Evolutionary conservation across 2,888 invertebrate genomes (phyloP).

Genomic region (Pterostichus madidus): DNA sequence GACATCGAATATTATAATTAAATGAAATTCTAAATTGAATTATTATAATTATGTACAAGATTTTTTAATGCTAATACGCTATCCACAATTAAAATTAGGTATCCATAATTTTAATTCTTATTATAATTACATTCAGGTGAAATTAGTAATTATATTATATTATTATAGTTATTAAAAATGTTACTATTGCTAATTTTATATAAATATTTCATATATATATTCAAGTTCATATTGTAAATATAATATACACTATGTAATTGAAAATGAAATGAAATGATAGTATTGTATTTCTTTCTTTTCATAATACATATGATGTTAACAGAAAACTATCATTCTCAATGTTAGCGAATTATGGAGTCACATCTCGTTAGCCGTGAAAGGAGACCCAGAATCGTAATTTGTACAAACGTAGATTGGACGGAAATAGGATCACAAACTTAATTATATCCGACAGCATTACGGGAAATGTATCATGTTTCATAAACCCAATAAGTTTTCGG

Average conservation of each 20-base stretch:
- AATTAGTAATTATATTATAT: constrained; percentile 36
- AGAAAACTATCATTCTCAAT: constrained; percentile 3
- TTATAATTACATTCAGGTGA: constrained; percentile 19
- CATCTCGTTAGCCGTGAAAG: constrained; percentile 6
- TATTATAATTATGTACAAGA: constrained; percentile 29
- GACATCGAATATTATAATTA: constrained; percentile 33
- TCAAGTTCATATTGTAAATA: neutral
- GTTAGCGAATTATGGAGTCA: constrained; percentile 19
- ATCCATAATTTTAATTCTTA: constrained; percentile 16
- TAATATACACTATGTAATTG: neutral
- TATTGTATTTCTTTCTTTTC: constrained; percentile 2
- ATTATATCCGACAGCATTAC: constrained; percentile 28
- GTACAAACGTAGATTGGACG: constrained; percentile 31
- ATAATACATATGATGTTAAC: neutral
- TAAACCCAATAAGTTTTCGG: neutral
- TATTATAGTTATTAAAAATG: neutral
- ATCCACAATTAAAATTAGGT: neutral
- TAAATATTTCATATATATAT: constrained; percentile 9
- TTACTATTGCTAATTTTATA: constrained; percentile 18
- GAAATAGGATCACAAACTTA: constrained; percentile 23
- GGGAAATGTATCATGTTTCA: constrained; percentile 24
- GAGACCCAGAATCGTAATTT: constrained; percentile 11
- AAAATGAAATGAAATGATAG: neutral
- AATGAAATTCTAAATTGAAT: constrained; percentile 35
- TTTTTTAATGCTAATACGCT: neutral